Conservation (phyloP, 2,113 vertebrate genomes). For the Okapia johnstoni region DNA sequence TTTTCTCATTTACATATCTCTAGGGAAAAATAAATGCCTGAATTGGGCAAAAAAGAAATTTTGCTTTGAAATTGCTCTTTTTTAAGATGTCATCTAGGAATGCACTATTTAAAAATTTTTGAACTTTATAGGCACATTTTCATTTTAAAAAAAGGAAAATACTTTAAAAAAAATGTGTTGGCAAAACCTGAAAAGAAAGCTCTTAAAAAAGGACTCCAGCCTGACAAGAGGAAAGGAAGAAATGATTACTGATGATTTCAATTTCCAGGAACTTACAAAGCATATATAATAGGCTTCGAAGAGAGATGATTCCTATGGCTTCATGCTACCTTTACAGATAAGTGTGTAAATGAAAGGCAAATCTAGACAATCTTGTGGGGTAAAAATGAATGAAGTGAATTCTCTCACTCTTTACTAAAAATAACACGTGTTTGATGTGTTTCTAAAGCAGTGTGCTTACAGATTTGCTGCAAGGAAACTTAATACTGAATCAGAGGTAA, state of each 20-base stretch:
- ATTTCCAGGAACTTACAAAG: conserved; percentile 77
- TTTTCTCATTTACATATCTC: conserved; percentile 52
- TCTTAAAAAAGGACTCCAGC: conserved; percentile 38
- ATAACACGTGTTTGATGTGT: conserved; percentile 74
- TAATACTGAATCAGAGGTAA: conserved; percentile 36
- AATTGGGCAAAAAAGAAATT: conserved; percentile 44
- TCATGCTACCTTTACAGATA: conserved; percentile 71
- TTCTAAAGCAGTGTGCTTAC: conserved; percentile 61
- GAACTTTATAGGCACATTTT: conserved; percentile 52
- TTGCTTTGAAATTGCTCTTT: conserved; percentile 54
- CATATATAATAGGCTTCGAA: conserved; percentile 64
- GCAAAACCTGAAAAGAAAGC: conserved; percentile 68
- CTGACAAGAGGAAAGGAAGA: conserved; percentile 63
- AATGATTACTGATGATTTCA: conserved; percentile 77
- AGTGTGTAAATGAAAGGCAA: conserved; percentile 77
- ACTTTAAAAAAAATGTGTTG: conserved; percentile 64
- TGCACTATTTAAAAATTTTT: conserved; percentile 46
- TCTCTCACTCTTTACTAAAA: conserved; percentile 74
- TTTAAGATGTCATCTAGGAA: conserved; percentile 43
- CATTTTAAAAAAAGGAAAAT: conserved; percentile 57
- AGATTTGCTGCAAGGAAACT: conserved; percentile 65
- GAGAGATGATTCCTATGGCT: conserved; percentile 66
- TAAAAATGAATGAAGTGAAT: conserved; percentile 78
- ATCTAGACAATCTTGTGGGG: conserved; percentile 75
- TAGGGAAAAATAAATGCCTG: conserved; percentile 33